Percentiles rank a stretch among this genome's conserved stretches.
These are phyloP conservation scores for Formicarius rufipectus DNA, from an alignment of 2,113 vertebrate species.

Conservation along the genomic window DNA sequence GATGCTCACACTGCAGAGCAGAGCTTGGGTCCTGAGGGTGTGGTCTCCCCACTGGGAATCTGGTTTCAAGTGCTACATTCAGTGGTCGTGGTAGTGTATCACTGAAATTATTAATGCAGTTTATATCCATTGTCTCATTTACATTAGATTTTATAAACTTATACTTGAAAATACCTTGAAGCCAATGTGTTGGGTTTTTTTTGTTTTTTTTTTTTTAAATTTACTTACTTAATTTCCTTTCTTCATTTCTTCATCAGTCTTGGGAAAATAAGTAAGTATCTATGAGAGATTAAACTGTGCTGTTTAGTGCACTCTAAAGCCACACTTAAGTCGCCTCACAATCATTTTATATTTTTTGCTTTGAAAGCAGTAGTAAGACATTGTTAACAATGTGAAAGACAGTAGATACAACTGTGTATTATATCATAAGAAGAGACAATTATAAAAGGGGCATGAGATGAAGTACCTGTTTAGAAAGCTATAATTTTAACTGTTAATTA, in stretches of 20 bases:
- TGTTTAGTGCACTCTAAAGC: conserved; percentile 6
- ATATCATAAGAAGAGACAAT: conserved; percentile 72
- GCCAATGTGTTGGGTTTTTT: no score
- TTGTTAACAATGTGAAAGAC: conserved; percentile 64
- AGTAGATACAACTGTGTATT: conserved; percentile 64
- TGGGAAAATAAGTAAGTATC: neutral
- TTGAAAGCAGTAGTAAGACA: conserved; percentile 55
- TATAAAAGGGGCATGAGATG: conserved; percentile 70
- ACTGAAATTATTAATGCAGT: neutral
- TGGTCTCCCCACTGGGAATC: neutral
- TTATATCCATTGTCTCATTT: neutral
- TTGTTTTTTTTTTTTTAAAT: no score
- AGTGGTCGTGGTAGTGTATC: neutral
- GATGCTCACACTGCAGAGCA: neutral
- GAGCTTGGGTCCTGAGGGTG: neutral
- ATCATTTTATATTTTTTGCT: conserved; percentile 47
- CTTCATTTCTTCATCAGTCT: neutral
- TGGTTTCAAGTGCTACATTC: neutral
- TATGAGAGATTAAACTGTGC: neutral
- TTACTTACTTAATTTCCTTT: neutral
- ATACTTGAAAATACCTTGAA: neutral
- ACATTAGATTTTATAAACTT: neutral
- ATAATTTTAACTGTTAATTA: conserved; percentile 79
- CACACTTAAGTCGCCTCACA: conserved; percentile 39
- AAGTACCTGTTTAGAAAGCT: conserved; percentile 73